These are phyloP conservation scores for Leptinotarsa peninsularis DNA, from an alignment of 2,888 invertebrate species.

Conservation along the genomic window DNA sequence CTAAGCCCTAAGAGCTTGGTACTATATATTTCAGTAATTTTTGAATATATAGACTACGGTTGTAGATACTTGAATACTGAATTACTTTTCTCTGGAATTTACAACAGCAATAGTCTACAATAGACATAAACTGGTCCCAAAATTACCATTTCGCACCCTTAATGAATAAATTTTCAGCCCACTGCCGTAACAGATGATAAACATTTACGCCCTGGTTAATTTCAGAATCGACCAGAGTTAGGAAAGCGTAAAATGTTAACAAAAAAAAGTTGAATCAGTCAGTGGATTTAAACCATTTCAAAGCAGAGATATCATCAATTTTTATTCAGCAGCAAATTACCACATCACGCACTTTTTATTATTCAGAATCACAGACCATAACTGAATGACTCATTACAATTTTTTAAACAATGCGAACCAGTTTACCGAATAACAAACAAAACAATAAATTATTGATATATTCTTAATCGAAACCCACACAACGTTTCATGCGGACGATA, in stretches of 20 bases:
- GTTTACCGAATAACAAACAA: slow-evolving; percentile 36
- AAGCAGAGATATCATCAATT: slow-evolving; percentile 26
- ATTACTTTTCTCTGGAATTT: too few species aligned
- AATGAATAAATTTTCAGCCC: neutral
- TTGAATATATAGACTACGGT: too few species aligned
- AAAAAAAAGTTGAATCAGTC: neutral
- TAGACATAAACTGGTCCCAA: too few species aligned
- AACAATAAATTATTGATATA: slow-evolving; percentile 33
- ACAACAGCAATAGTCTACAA: too few species aligned
- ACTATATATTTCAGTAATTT: too few species aligned
- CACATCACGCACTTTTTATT: slow-evolving; percentile 34
- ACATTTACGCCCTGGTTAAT: slow-evolving; percentile 17
- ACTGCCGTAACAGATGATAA: neutral
- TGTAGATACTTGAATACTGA: too few species aligned
- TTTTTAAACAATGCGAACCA: slow-evolving; percentile 36
- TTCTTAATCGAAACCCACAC: slow-evolving; percentile 33
- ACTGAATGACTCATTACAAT: slow-evolving; percentile 38
- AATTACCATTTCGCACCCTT: too few species aligned
- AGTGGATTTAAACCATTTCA: slow-evolving; percentile 24
- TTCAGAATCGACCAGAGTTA: neutral
- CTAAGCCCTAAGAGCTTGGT: too few species aligned
- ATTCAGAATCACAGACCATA: slow-evolving; percentile 35
- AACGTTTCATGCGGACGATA: slow-evolving; percentile 22
- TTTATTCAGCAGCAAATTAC: slow-evolving; percentile 21
- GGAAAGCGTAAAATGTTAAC: slow-evolving; percentile 10